These are phyloP conservation scores for Drosophila novamexicana DNA, from an alignment of 1,140 invertebrate genomes.

Conservation along the genomic window DNA sequence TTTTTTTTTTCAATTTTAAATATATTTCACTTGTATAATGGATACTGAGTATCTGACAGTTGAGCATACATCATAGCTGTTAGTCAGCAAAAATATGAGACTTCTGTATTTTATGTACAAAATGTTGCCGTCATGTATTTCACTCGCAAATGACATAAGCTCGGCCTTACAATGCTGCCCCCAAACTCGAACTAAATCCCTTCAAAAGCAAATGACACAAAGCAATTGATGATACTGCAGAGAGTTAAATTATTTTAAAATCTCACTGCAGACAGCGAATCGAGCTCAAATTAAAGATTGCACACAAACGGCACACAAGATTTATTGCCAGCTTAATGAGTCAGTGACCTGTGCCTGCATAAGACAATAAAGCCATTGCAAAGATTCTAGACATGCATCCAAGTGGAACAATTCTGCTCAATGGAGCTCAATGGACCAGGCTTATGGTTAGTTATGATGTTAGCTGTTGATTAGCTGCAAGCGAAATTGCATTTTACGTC, in stretches of 20 bases:
- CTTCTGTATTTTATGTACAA: conserved; percentile 56
- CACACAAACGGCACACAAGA: not conserved
- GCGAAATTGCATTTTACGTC: conserved; percentile 53
- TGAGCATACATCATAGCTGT: conserved; percentile 52
- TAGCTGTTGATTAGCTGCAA: conserved; percentile 27
- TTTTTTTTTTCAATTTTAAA: conserved; percentile 5
- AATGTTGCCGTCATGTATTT: conserved; percentile 68
- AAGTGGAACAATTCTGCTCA: conserved; percentile 29
- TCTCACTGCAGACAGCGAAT: not conserved
- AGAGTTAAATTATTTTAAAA: not conserved
- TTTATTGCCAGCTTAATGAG: conserved; percentile 11
- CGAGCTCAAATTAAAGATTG: not conserved
- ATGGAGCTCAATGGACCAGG: conserved; percentile 21
- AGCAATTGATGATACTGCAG: conserved; percentile 14
- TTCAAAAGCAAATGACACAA: conserved; percentile 19
- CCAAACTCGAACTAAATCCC: conserved; percentile 4
- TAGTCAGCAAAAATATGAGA: conserved; percentile 65
- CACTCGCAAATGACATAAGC: conserved; percentile 68
- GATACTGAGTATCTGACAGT: conserved; percentile 6
- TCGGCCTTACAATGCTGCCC: conserved; percentile 24
- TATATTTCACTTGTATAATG: no score
- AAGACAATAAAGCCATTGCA: conserved; percentile 14
- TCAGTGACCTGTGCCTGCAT: conserved; percentile 14
- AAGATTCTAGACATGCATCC: conserved; percentile 9
- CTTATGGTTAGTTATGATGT: conserved; percentile 21